phyloP scores from a whole-genome alignment of 2,113 vertebrate genomes.

The Microtus montanus region DNA sequence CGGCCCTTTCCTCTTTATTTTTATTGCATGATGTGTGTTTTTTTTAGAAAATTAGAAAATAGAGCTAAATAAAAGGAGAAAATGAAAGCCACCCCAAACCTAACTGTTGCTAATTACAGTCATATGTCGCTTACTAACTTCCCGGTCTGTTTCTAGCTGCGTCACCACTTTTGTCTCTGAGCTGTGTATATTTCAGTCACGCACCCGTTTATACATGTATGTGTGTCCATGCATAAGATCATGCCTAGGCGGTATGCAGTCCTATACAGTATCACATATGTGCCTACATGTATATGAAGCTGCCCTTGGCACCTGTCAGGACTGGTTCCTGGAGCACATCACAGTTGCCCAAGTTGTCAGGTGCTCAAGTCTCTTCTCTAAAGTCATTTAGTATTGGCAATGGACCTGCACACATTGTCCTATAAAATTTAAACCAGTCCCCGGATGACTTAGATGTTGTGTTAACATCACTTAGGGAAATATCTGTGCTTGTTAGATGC shows the following conservation, averaged over 20 bases:
- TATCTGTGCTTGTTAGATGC: background rate
- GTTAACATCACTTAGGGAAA: background rate
- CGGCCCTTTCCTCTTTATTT: background rate
- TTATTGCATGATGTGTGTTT: background rate
- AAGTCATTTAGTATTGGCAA: background rate
- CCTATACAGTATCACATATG: background rate
- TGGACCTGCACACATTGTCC: background rate
- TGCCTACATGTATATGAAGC: background rate
- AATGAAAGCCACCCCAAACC: background rate
- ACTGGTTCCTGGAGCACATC: background rate
- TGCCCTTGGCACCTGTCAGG: background rate
- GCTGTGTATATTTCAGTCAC: background rate
- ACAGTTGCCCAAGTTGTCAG: background rate
- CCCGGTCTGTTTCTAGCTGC: background rate
- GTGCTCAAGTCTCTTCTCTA: background rate
- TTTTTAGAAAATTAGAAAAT: slow-evolving; percentile 34
- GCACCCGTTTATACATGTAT: background rate
- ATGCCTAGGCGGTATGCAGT: background rate
- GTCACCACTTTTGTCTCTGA: background rate
- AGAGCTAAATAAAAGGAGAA: background rate
- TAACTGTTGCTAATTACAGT: background rate
- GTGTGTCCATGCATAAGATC: too few species aligned
- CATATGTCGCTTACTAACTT: background rate
- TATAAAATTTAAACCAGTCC: background rate
- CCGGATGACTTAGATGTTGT: background rate